Conservation (phyloP, 2,888 invertebrate genomes). For the Oxytorus armatus region DNA sequence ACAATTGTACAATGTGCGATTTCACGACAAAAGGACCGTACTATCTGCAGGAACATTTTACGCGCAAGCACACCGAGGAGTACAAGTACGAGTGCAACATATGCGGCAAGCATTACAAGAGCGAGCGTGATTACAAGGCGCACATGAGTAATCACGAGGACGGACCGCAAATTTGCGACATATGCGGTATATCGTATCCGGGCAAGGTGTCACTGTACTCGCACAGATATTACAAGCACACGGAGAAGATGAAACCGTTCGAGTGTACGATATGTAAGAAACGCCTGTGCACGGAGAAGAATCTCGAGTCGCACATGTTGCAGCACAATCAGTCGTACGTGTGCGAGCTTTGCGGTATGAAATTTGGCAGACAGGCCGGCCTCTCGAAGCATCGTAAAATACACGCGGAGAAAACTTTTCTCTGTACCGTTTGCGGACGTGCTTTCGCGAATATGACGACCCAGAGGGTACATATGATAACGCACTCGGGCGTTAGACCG, state of each 20-base stretch:
- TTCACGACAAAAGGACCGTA: slow-evolving; percentile 62
- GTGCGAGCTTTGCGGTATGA: slow-evolving; percentile 67
- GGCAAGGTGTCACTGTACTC: slow-evolving; percentile 68
- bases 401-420: slow-evolving; percentile 60
- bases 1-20: slow-evolving; percentile 66
- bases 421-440: slow-evolving; percentile 57
- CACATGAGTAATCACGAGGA: slow-evolving; percentile 68
- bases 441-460: slow-evolving; percentile 63
- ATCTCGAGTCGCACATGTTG: slow-evolving; percentile 62
- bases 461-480: slow-evolving; percentile 66
- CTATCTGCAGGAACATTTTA: slow-evolving; percentile 65
- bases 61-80: slow-evolving; percentile 66
- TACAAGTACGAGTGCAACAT: slow-evolving; percentile 68
- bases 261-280: slow-evolving; percentile 67
- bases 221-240: slow-evolving; percentile 69
- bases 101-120: slow-evolving; percentile 67
- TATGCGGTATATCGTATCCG: slow-evolving; percentile 69
- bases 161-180: slow-evolving; percentile 69
- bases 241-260: slow-evolving; percentile 63
- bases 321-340: slow-evolving; percentile 69
- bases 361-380: slow-evolving; percentile 57
- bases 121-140: slow-evolving; percentile 65
- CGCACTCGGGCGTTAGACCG: slow-evolving; percentile 70
- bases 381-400: slow-evolving; percentile 63
- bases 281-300: slow-evolving; percentile 55